Evolutionary conservation across 2,888 invertebrate species (phyloP).

Genomic region (Spilarctia lutea): DNA sequence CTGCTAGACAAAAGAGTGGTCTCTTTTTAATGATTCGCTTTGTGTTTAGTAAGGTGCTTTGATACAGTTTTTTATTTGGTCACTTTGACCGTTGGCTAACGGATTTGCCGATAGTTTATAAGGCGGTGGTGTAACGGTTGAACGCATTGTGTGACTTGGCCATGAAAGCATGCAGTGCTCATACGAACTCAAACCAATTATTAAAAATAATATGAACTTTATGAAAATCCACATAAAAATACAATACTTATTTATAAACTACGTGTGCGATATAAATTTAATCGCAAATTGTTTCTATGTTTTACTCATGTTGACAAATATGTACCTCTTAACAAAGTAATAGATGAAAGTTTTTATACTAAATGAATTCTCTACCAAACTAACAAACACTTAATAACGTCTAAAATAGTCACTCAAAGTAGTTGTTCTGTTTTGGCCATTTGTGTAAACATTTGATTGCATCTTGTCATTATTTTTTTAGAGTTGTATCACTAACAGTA

Average conservation of each 20-base stretch:
- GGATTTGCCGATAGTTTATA: slow-evolving; percentile 83
- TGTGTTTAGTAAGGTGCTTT: slow-evolving; percentile 73
- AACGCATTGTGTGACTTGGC: slow-evolving; percentile 35
- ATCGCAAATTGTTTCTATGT: background rate
- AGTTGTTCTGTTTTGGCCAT: too few relatives aligned
- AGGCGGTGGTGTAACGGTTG: slow-evolving; percentile 68
- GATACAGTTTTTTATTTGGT: slow-evolving; percentile 80
- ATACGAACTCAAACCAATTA: slow-evolving; percentile 5
- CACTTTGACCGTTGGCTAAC: slow-evolving; percentile 83
- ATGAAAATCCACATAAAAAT: slow-evolving; percentile 3
- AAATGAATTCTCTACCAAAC: background rate
- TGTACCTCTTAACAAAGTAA: background rate
- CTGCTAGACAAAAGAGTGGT: slow-evolving; percentile 79
- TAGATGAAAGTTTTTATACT: background rate
- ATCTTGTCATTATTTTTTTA: too few relatives aligned
- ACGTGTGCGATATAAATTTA: background rate
- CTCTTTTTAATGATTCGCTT: slow-evolving; percentile 85
- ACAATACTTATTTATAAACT: background rate
- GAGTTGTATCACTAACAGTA: too few relatives aligned
- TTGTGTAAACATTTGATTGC: too few relatives aligned
- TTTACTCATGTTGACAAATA: background rate
- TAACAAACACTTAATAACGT: too few relatives aligned
- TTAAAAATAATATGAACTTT: slow-evolving; percentile 15
- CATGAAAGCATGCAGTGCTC: slow-evolving; percentile 17
- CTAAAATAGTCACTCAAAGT: too few relatives aligned